These are phyloP conservation scores for Caenorhabditis latens DNA, from an alignment of 1,140 invertebrate genomes.

Conservation along the genomic window DNA sequence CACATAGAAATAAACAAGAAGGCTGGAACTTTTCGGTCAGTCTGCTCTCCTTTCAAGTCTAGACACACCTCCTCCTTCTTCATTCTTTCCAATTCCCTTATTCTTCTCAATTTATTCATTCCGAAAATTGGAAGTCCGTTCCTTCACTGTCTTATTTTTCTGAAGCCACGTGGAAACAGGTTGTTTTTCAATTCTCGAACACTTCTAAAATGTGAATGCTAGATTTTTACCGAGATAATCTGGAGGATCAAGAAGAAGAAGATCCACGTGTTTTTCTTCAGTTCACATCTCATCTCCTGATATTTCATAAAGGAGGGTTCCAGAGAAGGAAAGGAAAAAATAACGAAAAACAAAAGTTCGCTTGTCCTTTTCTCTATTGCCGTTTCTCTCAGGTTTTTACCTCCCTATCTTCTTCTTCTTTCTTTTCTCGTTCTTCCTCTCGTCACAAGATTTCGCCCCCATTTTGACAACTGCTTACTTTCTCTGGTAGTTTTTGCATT, in stretches of 20 bases:
- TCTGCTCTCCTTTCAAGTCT: constrained; percentile 4
- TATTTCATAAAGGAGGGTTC: background rate
- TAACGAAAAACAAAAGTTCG: constrained; percentile 45
- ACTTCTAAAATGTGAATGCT: no score
- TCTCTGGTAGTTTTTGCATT: background rate
- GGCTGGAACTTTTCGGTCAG: constrained; percentile 31
- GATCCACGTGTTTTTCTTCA: constrained; percentile 28
- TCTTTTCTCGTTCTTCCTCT: background rate
- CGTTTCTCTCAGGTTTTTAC: background rate
- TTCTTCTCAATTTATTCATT: background rate
- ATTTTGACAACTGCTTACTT: background rate
- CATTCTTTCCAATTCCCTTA: background rate
- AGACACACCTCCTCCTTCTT: constrained; percentile 9
- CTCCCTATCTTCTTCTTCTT: background rate
- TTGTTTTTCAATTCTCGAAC: background rate
- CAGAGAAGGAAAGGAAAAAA: constrained; percentile 15
- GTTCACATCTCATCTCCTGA: background rate
- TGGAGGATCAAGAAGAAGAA: constrained; percentile 1
- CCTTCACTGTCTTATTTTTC: background rate
- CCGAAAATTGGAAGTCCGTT: background rate
- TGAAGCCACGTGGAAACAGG: background rate
- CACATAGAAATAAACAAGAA: constrained; percentile 1
- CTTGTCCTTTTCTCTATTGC: background rate
- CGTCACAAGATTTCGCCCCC: constrained; percentile 3
- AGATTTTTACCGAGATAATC: background rate